phyloP scores from a whole-genome alignment of 2,888 invertebrate genomes.

The Poecilobothrus nobilitatus region DNA sequence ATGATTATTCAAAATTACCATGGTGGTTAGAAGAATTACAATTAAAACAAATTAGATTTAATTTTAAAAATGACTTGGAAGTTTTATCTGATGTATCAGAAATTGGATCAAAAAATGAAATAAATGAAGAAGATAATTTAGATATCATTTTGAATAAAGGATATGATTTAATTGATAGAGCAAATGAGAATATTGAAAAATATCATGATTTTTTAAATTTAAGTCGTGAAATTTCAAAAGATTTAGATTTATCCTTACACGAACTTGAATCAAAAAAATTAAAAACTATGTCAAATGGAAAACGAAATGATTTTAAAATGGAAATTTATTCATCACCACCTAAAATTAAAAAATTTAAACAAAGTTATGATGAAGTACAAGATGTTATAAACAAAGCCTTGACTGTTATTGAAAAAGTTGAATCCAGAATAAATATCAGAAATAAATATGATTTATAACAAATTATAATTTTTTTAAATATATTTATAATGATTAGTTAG shows the following conservation, averaged over 20 bases:
- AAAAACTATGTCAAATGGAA: neutral
- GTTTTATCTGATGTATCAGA: neutral
- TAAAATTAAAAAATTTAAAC: neutral
- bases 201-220: slow-evolving; percentile 14
- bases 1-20: slow-evolving; percentile 27
- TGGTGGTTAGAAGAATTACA: slow-evolving; percentile 34
- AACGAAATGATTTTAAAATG: neutral
- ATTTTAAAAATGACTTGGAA: neutral
- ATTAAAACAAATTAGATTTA: slow-evolving; percentile 26
- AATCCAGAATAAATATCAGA: slow-evolving; percentile 26
- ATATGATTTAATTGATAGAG: slow-evolving; percentile 16
- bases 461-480: neutral
- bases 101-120: neutral
- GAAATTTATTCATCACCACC: neutral
- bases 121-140: slow-evolving; percentile 10
- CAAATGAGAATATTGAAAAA: slow-evolving; percentile 19
- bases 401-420: slow-evolving; percentile 25
- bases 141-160: slow-evolving; percentile 19
- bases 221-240: slow-evolving; percentile 20
- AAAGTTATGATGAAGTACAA: slow-evolving; percentile 17
- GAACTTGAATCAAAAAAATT: neutral
- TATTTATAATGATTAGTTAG: too few species aligned
- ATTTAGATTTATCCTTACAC: slow-evolving; percentile 21
- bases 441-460: slow-evolving; percentile 9
- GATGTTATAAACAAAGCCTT: slow-evolving; percentile 26